Base-by-base conservation (phyloP, 35 echinoderm and acorn worm genomes). In the Lytechinus pictus region DNA sequence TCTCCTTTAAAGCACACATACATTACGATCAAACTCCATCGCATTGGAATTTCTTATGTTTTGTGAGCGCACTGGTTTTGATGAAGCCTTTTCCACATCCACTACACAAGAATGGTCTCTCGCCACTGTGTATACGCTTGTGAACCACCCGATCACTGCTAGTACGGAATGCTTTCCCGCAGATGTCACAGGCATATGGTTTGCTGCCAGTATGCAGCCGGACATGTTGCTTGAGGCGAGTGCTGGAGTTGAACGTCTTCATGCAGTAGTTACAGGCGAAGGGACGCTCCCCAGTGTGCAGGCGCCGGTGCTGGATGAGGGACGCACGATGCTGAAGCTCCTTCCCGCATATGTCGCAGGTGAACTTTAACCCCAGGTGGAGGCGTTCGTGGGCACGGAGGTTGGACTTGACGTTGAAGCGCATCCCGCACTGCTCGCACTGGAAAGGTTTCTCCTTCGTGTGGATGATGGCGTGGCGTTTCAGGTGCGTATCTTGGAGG, bases 251-350 rank as follows among this genome's bases (percentile, higher is more conserved):
- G 89, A 98, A 97, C 54, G 89, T 61, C 29, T 96, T 95, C 5
- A 89, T 93, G 91, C 97, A 98, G 54, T 88, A 66, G 12, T 95
- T 24, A 58, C 97, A 98, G 19, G 55, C 61, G 55, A 94, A 98
- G 4, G 96, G 97, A 27, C 94, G 96, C 52, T 97, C 95, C 10
- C 97, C 96, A 21, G 96, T 98, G 54, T 98, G 97, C 9, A 95
- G 92, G 24, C 97, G 56, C 9, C 87, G 52, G 87, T 98, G 97
- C 5, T 92, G 54, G 11, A 55, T 53, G 60, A 19, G 94, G 12
- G 55, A 93, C 11, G 27, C 44, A 0, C 19, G 54, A 53, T 54
- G 57, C 27, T 96, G 54, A 3, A 92, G 28, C 89, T 12, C 55
- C 92, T 61, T 52, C 21, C 54, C 53, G 54, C 87, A 55, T 27